Evolutionary conservation across 1,140 invertebrate genomes (phyloP), one percentile per base, ranked within the genome.

Genomic region (Trialeurodes vaporariorum): DNA sequence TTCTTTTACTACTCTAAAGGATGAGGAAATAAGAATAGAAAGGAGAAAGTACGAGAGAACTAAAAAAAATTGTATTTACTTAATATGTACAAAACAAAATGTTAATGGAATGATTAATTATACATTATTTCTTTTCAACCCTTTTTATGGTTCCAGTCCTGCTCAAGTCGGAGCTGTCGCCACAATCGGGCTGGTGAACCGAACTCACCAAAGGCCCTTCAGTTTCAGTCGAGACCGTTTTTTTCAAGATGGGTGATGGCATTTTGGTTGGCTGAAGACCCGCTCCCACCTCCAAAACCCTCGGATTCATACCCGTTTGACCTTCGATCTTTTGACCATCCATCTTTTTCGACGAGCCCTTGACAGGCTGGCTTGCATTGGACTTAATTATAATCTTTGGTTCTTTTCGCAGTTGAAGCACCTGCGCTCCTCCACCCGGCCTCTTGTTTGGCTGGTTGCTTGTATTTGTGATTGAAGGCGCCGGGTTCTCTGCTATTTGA

Each of bases 141-240:
- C 66, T 70, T 64, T 67, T 70, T 25, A 70, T 64, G 25, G 69
- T 70, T 5, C 65, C 69, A 24, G 69, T 67, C 22, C 62, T 70
- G 22, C 34, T n/a, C 12, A 21, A 25, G 66, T 61, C 40, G 59
- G 22, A 23, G 1, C 22, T 2, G 2, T 17, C 5, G 34, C 34
- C 34, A 9, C 34, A 5, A 49, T 9, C 34, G 34, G 67, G 12
- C 22, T 63, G 49, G 22, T 25, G 23, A n/a, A n/a, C n/a, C n/a
- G n/a, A n/a, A n/a, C n/a, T n/a, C n/a, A n/a, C n/a, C n/a, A n/a
- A n/a, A n/a, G n/a, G n/a, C n/a, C n/a, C n/a, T 12, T 59, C 67
- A 27, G 70, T 69, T 64, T 71, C 70, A 59, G 70, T 71, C 2
- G 70, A 71, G 2, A 66, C 64, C 40, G 70, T 69, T 69, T 68